Evolutionary conservation across 2,888 invertebrate genomes (phyloP).

Genomic region (Zootermopsis nevadensis): DNA sequence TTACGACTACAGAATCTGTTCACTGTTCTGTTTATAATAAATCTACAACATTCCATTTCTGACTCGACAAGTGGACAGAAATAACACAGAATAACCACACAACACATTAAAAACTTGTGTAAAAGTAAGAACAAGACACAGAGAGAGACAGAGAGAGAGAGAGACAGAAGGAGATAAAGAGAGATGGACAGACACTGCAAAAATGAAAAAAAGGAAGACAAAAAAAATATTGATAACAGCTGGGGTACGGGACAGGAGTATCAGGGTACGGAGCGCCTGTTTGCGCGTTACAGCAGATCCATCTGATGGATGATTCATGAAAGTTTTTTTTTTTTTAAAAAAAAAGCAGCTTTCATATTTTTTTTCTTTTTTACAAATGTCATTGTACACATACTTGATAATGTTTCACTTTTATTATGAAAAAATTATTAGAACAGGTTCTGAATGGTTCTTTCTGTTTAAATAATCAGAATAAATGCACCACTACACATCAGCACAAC

Average conservation of each 20-base stretch:
- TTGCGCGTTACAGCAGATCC: neutral
- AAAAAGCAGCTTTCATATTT: neutral
- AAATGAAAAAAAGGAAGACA: neutral
- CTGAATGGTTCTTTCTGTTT: conserved; percentile 9
- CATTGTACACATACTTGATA: conserved; percentile 44
- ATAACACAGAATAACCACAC: conserved; percentile 37
- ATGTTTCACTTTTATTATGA: conserved; percentile 45
- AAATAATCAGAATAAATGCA: conserved; percentile 35
- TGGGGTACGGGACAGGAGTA: neutral
- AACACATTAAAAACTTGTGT: conserved; percentile 12
- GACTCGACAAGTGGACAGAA: neutral
- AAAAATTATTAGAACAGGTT: conserved; percentile 47
- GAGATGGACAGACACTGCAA: neutral
- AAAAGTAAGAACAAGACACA: conserved; percentile 26
- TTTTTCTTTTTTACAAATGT: neutral
- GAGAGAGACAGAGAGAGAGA: conserved; percentile 20
- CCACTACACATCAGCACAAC: conserved; percentile 22
- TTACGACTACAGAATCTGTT: no score
- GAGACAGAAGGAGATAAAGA: conserved; percentile 8
- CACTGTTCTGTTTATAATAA: no score
- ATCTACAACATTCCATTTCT: conserved; percentile 6
- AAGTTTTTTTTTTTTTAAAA: no score
- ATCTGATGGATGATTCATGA: conserved; percentile 4
- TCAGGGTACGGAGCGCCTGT: neutral
- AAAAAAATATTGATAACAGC: neutral